Evolutionary conservation across 2,888 invertebrate genomes (phyloP).

Genomic region (Notodonta ziczac): DNA sequence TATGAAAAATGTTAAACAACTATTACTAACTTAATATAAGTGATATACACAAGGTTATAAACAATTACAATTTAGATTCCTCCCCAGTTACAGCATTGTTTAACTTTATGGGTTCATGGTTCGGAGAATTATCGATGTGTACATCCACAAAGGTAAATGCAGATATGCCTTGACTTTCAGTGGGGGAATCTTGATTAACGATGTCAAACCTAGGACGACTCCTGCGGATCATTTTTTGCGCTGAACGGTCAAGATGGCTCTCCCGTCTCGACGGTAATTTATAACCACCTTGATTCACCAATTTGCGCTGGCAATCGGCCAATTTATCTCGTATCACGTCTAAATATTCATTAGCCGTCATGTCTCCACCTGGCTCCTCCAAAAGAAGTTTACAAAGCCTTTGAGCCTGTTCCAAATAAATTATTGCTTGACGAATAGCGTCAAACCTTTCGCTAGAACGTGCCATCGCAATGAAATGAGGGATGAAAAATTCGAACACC

Average conservation of each 20-base stretch:
- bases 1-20: constrained; percentile 10
- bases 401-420: constrained; percentile 89
- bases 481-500: constrained; percentile 88
- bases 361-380: constrained; percentile 83
- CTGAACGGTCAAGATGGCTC: constrained; percentile 50
- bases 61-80: constrained; percentile 69
- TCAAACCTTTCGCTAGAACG: constrained; percentile 86
- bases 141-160: constrained; percentile 74
- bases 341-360: constrained; percentile 81
- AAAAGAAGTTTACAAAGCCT: constrained; percentile 86
- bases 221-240: constrained; percentile 51
- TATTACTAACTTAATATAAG: not conserved
- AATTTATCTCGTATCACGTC: constrained; percentile 82
- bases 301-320: constrained; percentile 72
- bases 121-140: constrained; percentile 54
- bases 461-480: constrained; percentile 89
- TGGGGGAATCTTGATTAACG: constrained; percentile 65
- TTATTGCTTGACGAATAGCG: constrained; percentile 85
- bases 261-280: constrained; percentile 70
- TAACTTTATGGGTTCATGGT: constrained; percentile 47
- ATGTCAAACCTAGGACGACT: constrained; percentile 65
- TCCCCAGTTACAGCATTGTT: constrained; percentile 53
- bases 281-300: constrained; percentile 69
- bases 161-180: constrained; percentile 52
- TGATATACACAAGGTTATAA: not conserved